Evolutionary conservation across 2,888 invertebrate species (phyloP), one percentile per base, ranked within the genome.

Genomic region (Melangyna quadrimaculata): DNA sequence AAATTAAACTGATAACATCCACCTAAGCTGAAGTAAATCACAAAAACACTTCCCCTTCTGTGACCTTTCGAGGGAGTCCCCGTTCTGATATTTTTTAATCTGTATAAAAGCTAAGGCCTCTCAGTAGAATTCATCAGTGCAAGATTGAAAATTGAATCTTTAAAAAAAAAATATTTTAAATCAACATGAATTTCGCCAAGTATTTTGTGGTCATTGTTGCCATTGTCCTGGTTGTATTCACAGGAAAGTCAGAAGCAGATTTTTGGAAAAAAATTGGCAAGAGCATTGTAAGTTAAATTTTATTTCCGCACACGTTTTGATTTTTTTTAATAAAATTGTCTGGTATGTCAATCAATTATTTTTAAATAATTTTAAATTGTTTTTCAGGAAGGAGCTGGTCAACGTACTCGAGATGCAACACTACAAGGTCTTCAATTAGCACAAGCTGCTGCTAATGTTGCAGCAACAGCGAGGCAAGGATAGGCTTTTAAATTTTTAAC

Each of bases 201-300:
- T 67, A 67, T 48, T 48, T 67, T 19, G 2, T 67, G 9, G 57
- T 90, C 22, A 87, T 89, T 5, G 69, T 89, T 6, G 90, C 88
- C 10, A 78, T 90, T 8, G 87, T 90, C n/a, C 67, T 91, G 63
- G 89, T 89, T 19, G 77, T 89, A 2, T 88, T 89, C 57, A 40
- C 89, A 45, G 89, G 88, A 27, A 89, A 90, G 79, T 88, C 89
- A 9, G 88, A 91, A 22, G 90, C 90, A 8, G 89, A 90, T n/a
- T 90, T 89, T 89, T 80, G 90, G 7, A 90, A 88, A 74, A 90
- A 90, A 55, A 86, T 90, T 73, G 90, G 89, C 72, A 90, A 90
- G 82, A 88, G 87, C 88, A 72, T 90, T 77, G 90, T 90, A 88
- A 89, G 89, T 63, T 55, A 0, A 3, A 8, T 22, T 17, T 17